Evolutionary conservation across 1,140 invertebrate genomes (phyloP).

Genomic region (Drosophila setifemur): DNA sequence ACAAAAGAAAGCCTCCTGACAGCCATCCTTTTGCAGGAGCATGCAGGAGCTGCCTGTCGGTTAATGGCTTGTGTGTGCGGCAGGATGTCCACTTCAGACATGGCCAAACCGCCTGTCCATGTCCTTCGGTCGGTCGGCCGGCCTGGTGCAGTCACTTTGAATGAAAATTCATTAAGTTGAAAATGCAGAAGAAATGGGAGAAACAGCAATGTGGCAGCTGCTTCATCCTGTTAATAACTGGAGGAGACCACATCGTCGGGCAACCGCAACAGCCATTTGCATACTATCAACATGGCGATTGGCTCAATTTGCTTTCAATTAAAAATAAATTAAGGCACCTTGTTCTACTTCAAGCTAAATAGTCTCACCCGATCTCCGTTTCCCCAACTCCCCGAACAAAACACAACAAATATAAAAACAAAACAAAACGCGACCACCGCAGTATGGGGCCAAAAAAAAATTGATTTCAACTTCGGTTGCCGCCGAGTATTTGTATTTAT

Average conservation of each 20-base stretch:
- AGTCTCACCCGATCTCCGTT: neutral
- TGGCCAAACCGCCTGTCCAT: too few relatives aligned
- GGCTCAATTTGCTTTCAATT: slow-evolving; percentile 42
- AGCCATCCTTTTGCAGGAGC: neutral
- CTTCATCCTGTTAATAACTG: slow-evolving; percentile 32
- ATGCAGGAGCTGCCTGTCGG: too few relatives aligned
- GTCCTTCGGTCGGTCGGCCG: too few relatives aligned
- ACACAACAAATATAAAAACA: neutral
- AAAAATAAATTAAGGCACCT: slow-evolving; percentile 49
- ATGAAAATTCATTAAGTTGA: slow-evolving; percentile 54
- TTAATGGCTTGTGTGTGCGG: slow-evolving; percentile 30
- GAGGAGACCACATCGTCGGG: slow-evolving; percentile 5
- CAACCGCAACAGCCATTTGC: slow-evolving; percentile 15
- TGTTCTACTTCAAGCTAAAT: slow-evolving; percentile 29
- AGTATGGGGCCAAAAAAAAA: slow-evolving; percentile 73
- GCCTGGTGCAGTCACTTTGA: slow-evolving; percentile 45
- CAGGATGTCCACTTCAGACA: slow-evolving; percentile 2
- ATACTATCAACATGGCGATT: neutral
- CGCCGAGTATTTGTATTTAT: slow-evolving; percentile 51
- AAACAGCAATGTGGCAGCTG: neutral
- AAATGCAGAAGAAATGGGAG: slow-evolving; percentile 21
- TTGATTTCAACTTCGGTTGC: slow-evolving; percentile 51
- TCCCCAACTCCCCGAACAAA: neutral
- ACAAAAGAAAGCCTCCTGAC: slow-evolving; percentile 33
- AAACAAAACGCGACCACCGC: slow-evolving; percentile 32